Evolutionary conservation across 2,797 vertebrate species (phyloP), one percentile per base, ranked within the genome.

Genomic region (Etheostoma perlongum): DNA sequence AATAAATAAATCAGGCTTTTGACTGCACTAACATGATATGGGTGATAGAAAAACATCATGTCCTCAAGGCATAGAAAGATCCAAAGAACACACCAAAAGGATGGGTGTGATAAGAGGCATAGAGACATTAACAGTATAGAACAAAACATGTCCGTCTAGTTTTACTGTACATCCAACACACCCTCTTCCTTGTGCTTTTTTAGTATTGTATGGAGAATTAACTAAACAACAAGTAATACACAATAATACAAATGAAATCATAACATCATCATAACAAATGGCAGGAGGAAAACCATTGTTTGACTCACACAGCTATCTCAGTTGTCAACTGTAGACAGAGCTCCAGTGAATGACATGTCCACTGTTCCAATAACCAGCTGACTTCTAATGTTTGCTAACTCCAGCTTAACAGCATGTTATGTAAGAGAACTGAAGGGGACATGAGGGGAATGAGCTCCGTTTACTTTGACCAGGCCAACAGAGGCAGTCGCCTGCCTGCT

Each of bases 301-400:
- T 76, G 68, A 55, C 54, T 76, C 60, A 47, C 55, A 73, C 63
- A 61, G 61, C 57, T 57, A 74, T 78, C 63, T 83, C 15, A 61
- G 79, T 76, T 71, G 68, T 53, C 70, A 47, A 69, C 68, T 79
- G 80, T 83, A 89, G 87, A 91, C 27, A 86, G 19, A 40, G 65
- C 77, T 83, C 72, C 71, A 84, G 74, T 85, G 75, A 85, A 79
- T 62, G 76, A 65, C 73, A 81, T 78, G 80, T 83, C 72, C 85
- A 82, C 85, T 89, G 88, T 89, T 82, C 88, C 83, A 89, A 91
- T 91, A 89, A 91, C 90, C 88, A 91, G 79, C 74, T 93, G 90
- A 93, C 88, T 92, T 90, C 82, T 81, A 74, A 80, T 93, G 89
- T 93, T 93, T 92, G 88, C 89, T 86, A 91, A 89, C 86, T 86